Evolutionary conservation across 2,113 vertebrate genomes (phyloP).

Genomic region (Xiphorhynchus elegans): DNA sequence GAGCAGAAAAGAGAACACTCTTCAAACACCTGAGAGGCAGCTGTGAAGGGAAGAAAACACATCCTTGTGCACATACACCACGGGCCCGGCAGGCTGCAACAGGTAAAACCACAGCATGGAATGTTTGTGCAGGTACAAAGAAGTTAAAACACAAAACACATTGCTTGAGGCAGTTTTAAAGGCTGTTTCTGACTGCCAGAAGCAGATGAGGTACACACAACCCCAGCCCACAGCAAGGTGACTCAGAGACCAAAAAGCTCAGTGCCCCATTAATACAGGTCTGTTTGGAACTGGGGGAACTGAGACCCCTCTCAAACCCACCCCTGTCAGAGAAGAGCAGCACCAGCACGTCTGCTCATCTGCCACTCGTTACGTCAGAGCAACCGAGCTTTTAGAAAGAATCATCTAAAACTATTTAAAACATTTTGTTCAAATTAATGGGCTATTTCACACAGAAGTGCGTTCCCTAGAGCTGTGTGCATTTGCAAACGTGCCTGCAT

Average conservation of each 20-base stretch:
- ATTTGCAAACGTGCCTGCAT: background rate
- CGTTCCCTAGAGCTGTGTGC: background rate
- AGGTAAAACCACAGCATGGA: accelerated
- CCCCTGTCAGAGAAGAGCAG: accelerated
- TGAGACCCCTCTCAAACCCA: background rate
- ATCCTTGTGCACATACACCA: background rate
- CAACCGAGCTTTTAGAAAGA: background rate
- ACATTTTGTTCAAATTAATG: constrained; percentile 56
- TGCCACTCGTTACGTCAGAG: background rate
- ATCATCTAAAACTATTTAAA: background rate
- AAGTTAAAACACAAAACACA: accelerated
- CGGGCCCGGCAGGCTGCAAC: background rate
- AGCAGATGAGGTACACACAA: accelerated
- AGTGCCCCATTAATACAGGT: background rate
- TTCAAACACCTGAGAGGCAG: background rate
- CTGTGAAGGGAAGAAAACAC: accelerated
- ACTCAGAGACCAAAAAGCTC: background rate
- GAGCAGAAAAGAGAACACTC: accelerated
- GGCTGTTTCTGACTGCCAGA: background rate
- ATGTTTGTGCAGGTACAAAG: accelerated
- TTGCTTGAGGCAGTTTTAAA: accelerated
- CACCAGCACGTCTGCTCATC: background rate
- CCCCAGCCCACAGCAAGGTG: background rate
- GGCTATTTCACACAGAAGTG: constrained; percentile 10
- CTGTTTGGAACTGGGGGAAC: background rate